Evolutionary conservation across 2,113 vertebrate genomes (phyloP).

Genomic region (Silurus asotus): DNA sequence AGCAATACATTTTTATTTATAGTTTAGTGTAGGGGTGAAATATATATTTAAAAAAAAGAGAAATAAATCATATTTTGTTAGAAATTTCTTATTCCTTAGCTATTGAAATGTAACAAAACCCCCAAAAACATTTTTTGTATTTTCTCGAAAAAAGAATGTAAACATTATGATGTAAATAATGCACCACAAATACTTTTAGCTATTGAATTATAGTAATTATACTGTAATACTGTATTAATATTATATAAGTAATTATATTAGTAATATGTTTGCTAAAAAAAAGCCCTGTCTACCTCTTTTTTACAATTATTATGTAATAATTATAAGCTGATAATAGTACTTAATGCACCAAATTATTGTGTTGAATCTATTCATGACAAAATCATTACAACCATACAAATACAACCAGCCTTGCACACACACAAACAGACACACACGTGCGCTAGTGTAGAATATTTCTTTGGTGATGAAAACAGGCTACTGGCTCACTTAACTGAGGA

Average conservation of each 20-base stretch:
- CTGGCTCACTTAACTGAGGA: not conserved
- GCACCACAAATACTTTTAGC: not conserved
- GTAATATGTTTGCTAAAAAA: no score
- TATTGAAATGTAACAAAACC: no score
- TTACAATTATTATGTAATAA: not conserved
- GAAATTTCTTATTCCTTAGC: not conserved
- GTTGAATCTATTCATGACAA: not conserved
- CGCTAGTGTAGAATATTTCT: not conserved
- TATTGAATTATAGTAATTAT: no score
- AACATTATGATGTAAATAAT: not conserved
- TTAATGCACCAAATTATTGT: not conserved
- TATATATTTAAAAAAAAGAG: no score
- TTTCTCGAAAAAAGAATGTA: not conserved
- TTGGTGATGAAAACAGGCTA: not conserved
- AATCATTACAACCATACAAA: not conserved
- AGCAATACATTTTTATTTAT: not conserved
- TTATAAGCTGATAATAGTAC: slow-evolving; percentile 21
- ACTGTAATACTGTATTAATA: not conserved
- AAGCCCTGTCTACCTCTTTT: no score
- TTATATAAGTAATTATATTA: no score
- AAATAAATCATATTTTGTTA: not conserved
- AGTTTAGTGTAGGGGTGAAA: not conserved
- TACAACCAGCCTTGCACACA: not conserved
- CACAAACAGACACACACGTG: not conserved
- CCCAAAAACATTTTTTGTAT: not conserved